A percentile compares a stretch with the other conserved stretches of the same genome.
Conservation (phyloP, 1,140 invertebrate species). For the Diorhabda elongata region DNA sequence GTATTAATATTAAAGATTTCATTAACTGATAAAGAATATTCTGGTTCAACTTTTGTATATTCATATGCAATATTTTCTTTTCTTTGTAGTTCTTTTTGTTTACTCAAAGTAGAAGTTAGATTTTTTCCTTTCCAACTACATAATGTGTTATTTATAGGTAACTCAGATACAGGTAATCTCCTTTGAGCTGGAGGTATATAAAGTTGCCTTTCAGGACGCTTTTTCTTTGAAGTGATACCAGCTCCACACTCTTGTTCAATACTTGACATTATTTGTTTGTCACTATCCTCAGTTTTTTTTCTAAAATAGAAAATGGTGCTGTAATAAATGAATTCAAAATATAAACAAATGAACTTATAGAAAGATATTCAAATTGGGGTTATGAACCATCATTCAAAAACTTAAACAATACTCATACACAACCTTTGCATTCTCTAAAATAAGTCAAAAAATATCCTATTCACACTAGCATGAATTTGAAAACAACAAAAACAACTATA, state of each 20-base stretch:
- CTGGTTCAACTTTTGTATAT: too few relatives aligned
- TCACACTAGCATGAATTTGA: too few relatives aligned
- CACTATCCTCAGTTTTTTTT: constrained; percentile 18
- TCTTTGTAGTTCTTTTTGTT: constrained; percentile 4
- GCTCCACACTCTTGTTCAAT: constrained; percentile 21
- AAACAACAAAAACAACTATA: too few relatives aligned
- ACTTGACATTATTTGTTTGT: constrained; percentile 19
- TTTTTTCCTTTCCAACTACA: constrained; percentile 6
- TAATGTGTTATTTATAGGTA: constrained; percentile 11
- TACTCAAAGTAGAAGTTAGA: background rate
- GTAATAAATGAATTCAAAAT: too few relatives aligned
- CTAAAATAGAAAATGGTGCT: constrained; percentile 1
- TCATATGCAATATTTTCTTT: background rate
- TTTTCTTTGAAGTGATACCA: constrained; percentile 24
- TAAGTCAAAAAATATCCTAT: too few relatives aligned
- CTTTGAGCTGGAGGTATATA: constrained; percentile 43
- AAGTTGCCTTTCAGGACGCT: constrained; percentile 34
- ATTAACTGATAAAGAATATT: too few relatives aligned
- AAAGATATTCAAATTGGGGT: too few relatives aligned
- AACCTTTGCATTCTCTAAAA: too few relatives aligned
- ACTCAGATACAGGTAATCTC: constrained; percentile 17
- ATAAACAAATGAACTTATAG: too few relatives aligned
- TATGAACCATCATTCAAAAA: too few relatives aligned
- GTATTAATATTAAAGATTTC: too few relatives aligned
- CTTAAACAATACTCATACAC: too few relatives aligned